Evolutionary conservation across 1,140 invertebrate species (phyloP), one percentile per base, ranked within the genome.

Genomic region (Danaus plexippus): DNA sequence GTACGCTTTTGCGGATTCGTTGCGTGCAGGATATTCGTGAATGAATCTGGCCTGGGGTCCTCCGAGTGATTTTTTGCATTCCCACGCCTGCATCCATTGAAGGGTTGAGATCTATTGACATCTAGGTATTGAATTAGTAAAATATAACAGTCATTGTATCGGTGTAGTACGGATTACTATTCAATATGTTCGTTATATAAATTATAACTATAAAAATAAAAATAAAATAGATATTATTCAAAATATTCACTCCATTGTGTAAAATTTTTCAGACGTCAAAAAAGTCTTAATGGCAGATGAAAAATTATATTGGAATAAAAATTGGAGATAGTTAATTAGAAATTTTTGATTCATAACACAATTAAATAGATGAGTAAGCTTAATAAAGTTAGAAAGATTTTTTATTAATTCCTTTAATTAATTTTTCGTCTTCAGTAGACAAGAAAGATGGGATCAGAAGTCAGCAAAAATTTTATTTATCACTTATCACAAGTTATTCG

Each of bases 11-110:
- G 69, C 68, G 80, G 73, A 77, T 82, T 83, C 80, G 57, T 76
- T 65, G 73, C 80, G 75, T 79, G 77, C 80, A 83, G 79, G 80
- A 83, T 71, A 82, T 79, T 82, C 64, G 63, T 80, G 67, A 80
- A 83, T 83, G 78, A 76, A 80, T 74, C 74, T 66, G 62, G 61
- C 62, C 40, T 66, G 71, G 58, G 61, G 59, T 61, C 63, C 52
- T 54, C 65, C 59, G 66, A 66, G 68, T 66, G 61, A 22, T 56
- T 83, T 84, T 83, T 84, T 81, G 74, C 77, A 80, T 83, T 85
- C 82, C 77, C 82, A 85, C 82, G 80, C 51, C 69, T 44, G 46
- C 49, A 47, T 32, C 55, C 64, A 71, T 56, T 66, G 62, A 74
- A 71, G 69, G 71, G 67, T 69, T 77, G 69, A 73, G 64, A 73